phyloP scores from a whole-genome alignment of 2,797 vertebrate species.

The Aldrovandia affinis region DNA sequence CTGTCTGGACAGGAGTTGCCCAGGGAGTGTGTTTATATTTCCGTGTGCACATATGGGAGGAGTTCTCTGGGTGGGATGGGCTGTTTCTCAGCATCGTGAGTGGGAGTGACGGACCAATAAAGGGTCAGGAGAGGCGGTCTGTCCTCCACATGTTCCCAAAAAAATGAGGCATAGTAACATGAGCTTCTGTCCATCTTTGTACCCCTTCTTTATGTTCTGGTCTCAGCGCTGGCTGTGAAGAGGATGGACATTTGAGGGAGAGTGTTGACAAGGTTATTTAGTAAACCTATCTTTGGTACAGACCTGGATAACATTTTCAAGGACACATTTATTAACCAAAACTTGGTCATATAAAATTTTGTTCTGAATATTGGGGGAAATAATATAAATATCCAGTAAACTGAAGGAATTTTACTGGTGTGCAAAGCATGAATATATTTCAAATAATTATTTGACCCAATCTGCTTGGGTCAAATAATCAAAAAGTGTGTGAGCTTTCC shows the following conservation, averaged over 20 bases:
- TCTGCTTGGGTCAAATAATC: no score
- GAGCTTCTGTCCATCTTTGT: background rate
- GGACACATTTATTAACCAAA: no score
- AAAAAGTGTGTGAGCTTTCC: background rate
- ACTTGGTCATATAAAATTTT: no score
- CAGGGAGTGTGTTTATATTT: background rate
- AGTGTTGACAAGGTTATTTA: background rate
- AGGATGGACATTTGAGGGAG: background rate
- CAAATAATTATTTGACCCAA: no score
- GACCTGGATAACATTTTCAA: no score
- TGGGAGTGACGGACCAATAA: slow-evolving; percentile 8
- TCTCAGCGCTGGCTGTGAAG: background rate
- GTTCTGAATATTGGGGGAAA: no score
- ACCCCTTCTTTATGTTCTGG: background rate
- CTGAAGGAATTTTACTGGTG: no score
- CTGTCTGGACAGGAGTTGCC: background rate
- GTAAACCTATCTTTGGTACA: background rate
- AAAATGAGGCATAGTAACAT: background rate
- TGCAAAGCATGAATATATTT: no score
- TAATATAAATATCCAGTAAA: no score
- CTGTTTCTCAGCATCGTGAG: background rate
- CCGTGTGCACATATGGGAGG: background rate
- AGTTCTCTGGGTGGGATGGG: background rate
- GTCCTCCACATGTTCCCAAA: background rate
- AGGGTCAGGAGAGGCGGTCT: background rate